Evolutionary conservation across 2,797 vertebrate species (phyloP).

Genomic region (Rachycentron canadum): DNA sequence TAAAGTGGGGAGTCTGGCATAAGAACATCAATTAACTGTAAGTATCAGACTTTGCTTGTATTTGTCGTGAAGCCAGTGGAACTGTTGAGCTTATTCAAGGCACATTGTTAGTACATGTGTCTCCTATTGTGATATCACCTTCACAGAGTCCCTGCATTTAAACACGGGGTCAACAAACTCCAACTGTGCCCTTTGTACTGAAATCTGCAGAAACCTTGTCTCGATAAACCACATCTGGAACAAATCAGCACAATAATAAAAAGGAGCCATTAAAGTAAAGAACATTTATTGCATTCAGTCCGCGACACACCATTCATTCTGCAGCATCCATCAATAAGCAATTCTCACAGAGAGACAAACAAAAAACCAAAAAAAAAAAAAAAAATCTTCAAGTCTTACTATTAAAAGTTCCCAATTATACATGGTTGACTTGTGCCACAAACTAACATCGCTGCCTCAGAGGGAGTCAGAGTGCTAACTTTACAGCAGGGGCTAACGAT

Average conservation of each 20-base stretch:
- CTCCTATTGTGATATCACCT: background rate
- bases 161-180: slow-evolving; percentile 4
- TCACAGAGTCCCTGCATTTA: background rate
- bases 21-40: too few species aligned
- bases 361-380: slow-evolving; percentile 28
- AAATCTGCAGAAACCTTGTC: background rate
- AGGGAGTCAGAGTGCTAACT: slow-evolving; percentile 28
- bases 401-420: slow-evolving; percentile 5
- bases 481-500: slow-evolving; percentile 4
- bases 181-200: background rate
- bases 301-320: slow-evolving; percentile 32
- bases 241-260: background rate
- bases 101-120: background rate
- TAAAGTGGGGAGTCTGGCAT: background rate
- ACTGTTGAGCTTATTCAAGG: background rate
- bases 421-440: slow-evolving; percentile 36
- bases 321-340: slow-evolving; percentile 44
- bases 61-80: background rate
- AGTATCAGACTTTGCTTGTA: background rate
- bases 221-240: background rate
- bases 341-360: slow-evolving; percentile 25
- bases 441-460: background rate
- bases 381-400: background rate
- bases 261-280: slow-evolving; percentile 5
- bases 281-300: slow-evolving; percentile 74